phyloP scores from a whole-genome alignment of 2,888 invertebrate species.

The Oscheius myriophilus region DNA sequence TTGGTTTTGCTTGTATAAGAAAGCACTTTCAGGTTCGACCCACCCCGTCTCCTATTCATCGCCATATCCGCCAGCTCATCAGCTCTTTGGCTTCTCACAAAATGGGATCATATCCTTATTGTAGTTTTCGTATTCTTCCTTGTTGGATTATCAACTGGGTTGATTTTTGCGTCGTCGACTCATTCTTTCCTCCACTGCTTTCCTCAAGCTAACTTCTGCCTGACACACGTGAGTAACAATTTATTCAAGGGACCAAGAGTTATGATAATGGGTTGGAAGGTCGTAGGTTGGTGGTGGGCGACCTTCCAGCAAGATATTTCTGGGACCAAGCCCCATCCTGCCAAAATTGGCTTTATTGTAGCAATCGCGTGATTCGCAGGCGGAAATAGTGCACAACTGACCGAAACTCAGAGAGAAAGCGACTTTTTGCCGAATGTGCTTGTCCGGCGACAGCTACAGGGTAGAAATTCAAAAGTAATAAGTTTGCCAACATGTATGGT shows the following conservation, averaged over 20 bases:
- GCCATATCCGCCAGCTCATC: conserved; percentile 10
- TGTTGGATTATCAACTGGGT: conserved; percentile 20
- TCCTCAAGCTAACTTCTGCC: conserved; percentile 24
- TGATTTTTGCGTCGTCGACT: background rate
- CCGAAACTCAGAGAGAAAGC: too few relatives aligned
- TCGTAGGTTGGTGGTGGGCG: background rate
- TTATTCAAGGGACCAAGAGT: too few relatives aligned
- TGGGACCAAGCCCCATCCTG: too few relatives aligned
- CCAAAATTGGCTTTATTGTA: too few relatives aligned
- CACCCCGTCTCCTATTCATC: conserved; percentile 17
- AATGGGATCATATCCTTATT: conserved; percentile 10
- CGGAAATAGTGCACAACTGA: too few relatives aligned
- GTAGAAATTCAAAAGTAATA: too few relatives aligned
- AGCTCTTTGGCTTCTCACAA: conserved; percentile 24
- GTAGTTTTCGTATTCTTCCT: conserved; percentile 4
- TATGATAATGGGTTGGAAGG: background rate
- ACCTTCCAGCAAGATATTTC: too few relatives aligned
- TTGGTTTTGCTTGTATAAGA: too few relatives aligned
- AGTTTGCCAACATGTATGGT: too few relatives aligned
- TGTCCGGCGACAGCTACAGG: too few relatives aligned
- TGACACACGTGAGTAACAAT: conserved; percentile 32
- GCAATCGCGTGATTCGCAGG: too few relatives aligned
- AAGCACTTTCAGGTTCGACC: conserved; percentile 14
- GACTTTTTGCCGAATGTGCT: too few relatives aligned
- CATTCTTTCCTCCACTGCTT: conserved; percentile 27